Evolutionary conservation across 2,113 vertebrate genomes (phyloP).

Genomic region (Oncorhynchus gorbuscha): DNA sequence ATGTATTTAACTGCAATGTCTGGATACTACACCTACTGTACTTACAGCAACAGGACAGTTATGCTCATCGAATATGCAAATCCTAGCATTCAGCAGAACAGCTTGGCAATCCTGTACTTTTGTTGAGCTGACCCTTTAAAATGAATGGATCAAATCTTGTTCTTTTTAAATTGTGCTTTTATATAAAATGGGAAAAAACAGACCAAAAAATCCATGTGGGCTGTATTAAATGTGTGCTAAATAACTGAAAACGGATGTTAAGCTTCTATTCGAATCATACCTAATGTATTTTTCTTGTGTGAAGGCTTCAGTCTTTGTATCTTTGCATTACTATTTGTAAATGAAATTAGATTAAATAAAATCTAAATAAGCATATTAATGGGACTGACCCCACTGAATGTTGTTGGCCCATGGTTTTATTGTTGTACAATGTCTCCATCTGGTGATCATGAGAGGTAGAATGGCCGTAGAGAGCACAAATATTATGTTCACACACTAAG

Average conservation of each 20-base stretch:
- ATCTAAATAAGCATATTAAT: slow-evolving; percentile 40
- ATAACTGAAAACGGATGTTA: slow-evolving; percentile 53
- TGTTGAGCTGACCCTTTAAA: slow-evolving; percentile 71
- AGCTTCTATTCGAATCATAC: slow-evolving; percentile 69
- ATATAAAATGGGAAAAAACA: slow-evolving; percentile 42
- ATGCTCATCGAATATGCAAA: slow-evolving; percentile 80
- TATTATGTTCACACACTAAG: not conserved
- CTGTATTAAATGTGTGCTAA: slow-evolving; percentile 65
- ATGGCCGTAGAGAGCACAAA: not conserved
- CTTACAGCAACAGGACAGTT: slow-evolving; percentile 50
- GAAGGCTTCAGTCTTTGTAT: slow-evolving; percentile 88
- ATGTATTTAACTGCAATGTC: slow-evolving; percentile 58
- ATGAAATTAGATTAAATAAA: slow-evolving; percentile 84
- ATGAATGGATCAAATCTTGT: slow-evolving; percentile 50
- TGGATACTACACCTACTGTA: slow-evolving; percentile 35
- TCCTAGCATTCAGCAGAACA: slow-evolving; percentile 63
- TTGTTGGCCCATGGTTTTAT: not conserved
- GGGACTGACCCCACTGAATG: too few relatives aligned
- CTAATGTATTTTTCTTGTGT: slow-evolving; percentile 72
- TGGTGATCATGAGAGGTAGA: slow-evolving; percentile 36
- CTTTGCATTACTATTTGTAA: slow-evolving; percentile 90
- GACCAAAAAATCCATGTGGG: slow-evolving; percentile 53
- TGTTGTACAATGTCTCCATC: slow-evolving; percentile 36
- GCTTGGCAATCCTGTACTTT: slow-evolving; percentile 65
- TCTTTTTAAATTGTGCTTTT: slow-evolving; percentile 65